These are phyloP conservation scores for Microchrysa polita DNA, from an alignment of 2,888 invertebrate genomes.

Conservation along the genomic window DNA sequence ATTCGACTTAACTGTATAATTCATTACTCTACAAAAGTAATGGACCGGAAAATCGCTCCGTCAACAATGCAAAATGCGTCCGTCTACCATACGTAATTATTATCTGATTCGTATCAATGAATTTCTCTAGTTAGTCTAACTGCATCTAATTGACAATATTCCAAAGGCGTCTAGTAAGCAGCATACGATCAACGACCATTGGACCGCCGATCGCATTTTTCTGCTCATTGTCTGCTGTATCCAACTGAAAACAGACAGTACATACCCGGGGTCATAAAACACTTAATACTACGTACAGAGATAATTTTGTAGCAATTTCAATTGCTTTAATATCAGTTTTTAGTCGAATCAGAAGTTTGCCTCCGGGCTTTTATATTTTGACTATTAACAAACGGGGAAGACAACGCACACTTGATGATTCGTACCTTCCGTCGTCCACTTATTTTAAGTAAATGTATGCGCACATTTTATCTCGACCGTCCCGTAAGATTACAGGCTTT, in stretches of 20 bases:
- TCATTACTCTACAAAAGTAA: too few relatives aligned
- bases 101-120: slow-evolving; percentile 23
- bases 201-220: background rate
- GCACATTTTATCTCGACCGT: background rate
- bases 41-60: too few relatives aligned
- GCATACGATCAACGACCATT: too few relatives aligned
- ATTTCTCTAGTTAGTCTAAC: slow-evolving; percentile 31
- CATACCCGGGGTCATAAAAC: slow-evolving; percentile 25
- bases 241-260: background rate
- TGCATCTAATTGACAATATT: slow-evolving; percentile 2
- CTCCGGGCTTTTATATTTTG: slow-evolving; percentile 40
- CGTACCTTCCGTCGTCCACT: slow-evolving; percentile 16
- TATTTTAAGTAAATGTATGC: background rate
- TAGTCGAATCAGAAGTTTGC: slow-evolving; percentile 48
- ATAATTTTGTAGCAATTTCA: slow-evolving; percentile 47
- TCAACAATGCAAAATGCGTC: too few relatives aligned
- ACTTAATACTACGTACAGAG: slow-evolving; percentile 40
- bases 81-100: background rate
- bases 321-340: slow-evolving; percentile 47
- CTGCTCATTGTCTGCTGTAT: background rate
- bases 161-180: background rate
- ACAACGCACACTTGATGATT: slow-evolving; percentile 29
- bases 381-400: slow-evolving; percentile 18
- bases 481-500: background rate
- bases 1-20: too few relatives aligned